Evolutionary conservation across 1,140 invertebrate genomes (phyloP).

Genomic region (Drosophila kurseongensis): DNA sequence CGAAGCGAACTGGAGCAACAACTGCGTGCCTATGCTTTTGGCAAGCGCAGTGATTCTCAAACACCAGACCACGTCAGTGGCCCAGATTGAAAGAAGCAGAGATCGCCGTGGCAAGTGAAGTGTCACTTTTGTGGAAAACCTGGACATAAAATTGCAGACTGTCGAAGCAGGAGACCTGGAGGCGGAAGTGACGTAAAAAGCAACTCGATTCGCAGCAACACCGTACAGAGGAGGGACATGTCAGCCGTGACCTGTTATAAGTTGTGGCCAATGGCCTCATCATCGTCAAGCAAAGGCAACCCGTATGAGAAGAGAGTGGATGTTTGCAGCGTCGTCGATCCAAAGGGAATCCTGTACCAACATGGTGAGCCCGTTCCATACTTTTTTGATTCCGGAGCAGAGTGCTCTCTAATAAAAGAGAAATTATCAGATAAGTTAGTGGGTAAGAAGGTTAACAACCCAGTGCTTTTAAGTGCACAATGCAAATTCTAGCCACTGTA

Average conservation of each 20-base stretch:
- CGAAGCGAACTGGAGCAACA: slow-evolving; percentile 29
- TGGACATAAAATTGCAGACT: neutral
- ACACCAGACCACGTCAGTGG: neutral
- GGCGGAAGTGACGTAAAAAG: neutral
- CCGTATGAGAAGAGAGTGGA: too few relatives aligned
- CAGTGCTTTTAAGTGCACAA: neutral
- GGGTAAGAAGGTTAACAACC: neutral
- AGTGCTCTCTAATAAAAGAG: neutral
- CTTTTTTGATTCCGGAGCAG: neutral
- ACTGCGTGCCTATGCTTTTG: slow-evolving; percentile 21
- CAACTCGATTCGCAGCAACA: neutral
- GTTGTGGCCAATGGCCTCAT: neutral
- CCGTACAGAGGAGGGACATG: neutral
- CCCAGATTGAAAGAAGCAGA: neutral
- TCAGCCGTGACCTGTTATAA: neutral
- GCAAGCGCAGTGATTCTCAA: slow-evolving; percentile 9
- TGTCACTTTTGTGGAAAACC: neutral
- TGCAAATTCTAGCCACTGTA: neutral
- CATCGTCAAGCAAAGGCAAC: too few relatives aligned
- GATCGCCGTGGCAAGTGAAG: slow-evolving; percentile 3
- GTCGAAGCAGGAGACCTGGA: neutral
- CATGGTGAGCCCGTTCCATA: slow-evolving; percentile 1
- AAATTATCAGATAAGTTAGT: slow-evolving; percentile 1
- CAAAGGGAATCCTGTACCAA: neutral
- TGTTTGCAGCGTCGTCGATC: neutral